phyloP scores from a whole-genome alignment of 2,888 invertebrate genomes.

The Megamerina dolium region DNA sequence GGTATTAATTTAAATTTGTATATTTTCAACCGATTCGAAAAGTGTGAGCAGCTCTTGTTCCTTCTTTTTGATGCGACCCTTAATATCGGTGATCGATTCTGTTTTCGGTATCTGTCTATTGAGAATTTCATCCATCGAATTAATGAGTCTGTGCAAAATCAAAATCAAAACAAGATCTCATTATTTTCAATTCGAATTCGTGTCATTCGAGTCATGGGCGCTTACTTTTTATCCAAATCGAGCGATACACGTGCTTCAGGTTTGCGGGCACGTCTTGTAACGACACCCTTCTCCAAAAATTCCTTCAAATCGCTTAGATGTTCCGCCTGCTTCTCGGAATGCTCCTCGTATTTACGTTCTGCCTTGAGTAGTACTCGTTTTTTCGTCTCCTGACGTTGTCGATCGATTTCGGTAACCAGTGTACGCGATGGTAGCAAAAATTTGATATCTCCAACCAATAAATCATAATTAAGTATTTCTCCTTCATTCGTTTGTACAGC shows the following conservation, averaged over 20 bases:
- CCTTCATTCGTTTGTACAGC: constrained; percentile 33
- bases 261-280: constrained; percentile 28
- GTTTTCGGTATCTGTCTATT: constrained; percentile 28
- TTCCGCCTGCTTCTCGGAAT: constrained; percentile 33
- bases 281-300: constrained; percentile 33
- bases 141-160: constrained; percentile 23
- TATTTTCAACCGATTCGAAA: constrained; percentile 30
- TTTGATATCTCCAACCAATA: constrained; percentile 32
- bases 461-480: constrained; percentile 34
- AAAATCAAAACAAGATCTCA: not conserved
- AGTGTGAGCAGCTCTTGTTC: constrained; percentile 37
- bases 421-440: constrained; percentile 29
- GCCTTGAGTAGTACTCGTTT: constrained; percentile 19
- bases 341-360: constrained; percentile 29
- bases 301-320: constrained; percentile 38
- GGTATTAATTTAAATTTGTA: constrained; percentile 10
- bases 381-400: constrained; percentile 21
- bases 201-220: no score
- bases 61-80: constrained; percentile 34
- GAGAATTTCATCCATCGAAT: constrained; percentile 37
- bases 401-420: constrained; percentile 29
- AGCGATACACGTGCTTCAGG: constrained; percentile 3
- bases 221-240: constrained; percentile 23
- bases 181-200: not conserved
- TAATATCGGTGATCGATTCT: constrained; percentile 35